Evolutionary conservation across 2,797 vertebrate species (phyloP), one percentile per base, ranked within the genome.

Genomic region (Rhinichthys osculus): DNA sequence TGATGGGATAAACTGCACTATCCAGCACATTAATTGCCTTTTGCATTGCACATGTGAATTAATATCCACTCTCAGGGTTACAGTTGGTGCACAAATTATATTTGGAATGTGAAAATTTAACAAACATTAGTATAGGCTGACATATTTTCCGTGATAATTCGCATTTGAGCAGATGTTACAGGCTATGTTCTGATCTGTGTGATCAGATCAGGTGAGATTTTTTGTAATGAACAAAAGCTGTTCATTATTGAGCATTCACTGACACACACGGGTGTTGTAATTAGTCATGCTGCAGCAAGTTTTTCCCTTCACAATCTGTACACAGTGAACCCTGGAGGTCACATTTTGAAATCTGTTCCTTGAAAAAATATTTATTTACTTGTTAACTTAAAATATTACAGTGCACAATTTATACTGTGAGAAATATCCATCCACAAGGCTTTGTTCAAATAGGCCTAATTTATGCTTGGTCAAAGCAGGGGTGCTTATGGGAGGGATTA

Each of bases 131-230:
- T 3, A 77, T 4, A 40, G 13, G 35, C n/a, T 71, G 2, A 16
- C 7, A 42, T 14, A 21, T 59, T 42, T 42, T 11, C 5, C 8
- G 8, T 42, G 35, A 82, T 57, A 30, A 57, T 59, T 42, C 5
- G 10, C 10, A 73, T 62, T 82, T 44, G 16, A 72, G n/a, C 69
- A 64, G 30, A 83, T 74, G 40, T 62, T 23, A 69, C 64, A 38
- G 11, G 30, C 30, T 67, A 64, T 27, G 8, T 35, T 66, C 42
- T 52, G 44, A 83, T 83, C 16, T 19, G 13, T 50, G 17, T 52
- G 50, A 50, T 50, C 57, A 50, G 44, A 74, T 83, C 8, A 73
- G 27, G 54, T 35, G 81, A 66, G 21, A 64, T 72, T 52, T 50
- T 64, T 30, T 50, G 27, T 8, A 19, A 52, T 38, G 52, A 64